Percentiles rank a stretch among this genome's conserved stretches.
phyloP scores from a whole-genome alignment of 2,888 invertebrate species.

The Bombylius discolor region DNA sequence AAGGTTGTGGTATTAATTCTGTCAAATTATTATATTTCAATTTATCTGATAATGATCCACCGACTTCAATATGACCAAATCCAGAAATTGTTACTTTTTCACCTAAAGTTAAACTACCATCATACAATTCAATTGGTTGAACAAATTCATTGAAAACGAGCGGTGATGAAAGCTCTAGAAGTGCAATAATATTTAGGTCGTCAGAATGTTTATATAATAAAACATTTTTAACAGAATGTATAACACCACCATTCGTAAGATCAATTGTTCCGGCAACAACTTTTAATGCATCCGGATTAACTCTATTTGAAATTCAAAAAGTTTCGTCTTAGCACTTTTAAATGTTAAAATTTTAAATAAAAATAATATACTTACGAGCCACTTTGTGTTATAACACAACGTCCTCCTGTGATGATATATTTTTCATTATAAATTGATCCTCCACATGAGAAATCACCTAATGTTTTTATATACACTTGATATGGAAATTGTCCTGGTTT shows the following conservation, averaged over 20 bases:
- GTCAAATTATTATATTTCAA: conserved; percentile 19
- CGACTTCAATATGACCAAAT: conserved; percentile 24
- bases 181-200: conserved; percentile 24
- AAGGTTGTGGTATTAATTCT: neutral
- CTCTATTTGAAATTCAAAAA: conserved; percentile 14
- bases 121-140: conserved; percentile 21
- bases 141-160: conserved; percentile 19
- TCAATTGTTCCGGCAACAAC: conserved; percentile 27
- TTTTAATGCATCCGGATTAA: conserved; percentile 21
- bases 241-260: conserved; percentile 24
- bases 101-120: conserved; percentile 18
- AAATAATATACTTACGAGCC: conserved; percentile 18
- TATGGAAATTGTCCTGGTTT: conserved; percentile 26
- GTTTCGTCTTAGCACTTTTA: too few species aligned
- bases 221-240: conserved; percentile 20
- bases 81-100: conserved; percentile 22
- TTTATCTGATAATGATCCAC: conserved; percentile 18
- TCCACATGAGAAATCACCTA: conserved; percentile 21
- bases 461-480: conserved; percentile 26
- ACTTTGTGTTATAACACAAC: conserved; percentile 23
- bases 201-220: conserved; percentile 22
- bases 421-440: conserved; percentile 20
- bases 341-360: too few species aligned
- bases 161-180: conserved; percentile 23
- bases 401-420: conserved; percentile 24